Evolutionary conservation across 2,888 invertebrate species (phyloP), one percentile per base, ranked within the genome.

Genomic region (Lepidochitona cinerea): DNA sequence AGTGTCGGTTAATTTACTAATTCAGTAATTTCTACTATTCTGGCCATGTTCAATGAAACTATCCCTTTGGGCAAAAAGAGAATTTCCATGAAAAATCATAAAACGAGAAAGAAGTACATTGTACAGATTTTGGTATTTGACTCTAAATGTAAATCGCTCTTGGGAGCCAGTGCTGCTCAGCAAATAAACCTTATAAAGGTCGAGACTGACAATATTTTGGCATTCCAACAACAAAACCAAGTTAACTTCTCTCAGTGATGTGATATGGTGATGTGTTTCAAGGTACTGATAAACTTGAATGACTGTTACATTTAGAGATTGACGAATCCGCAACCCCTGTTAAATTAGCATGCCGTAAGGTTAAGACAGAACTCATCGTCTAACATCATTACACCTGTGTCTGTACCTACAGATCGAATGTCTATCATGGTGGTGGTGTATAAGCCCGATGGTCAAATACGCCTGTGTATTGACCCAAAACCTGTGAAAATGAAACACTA

Each of bases 391-490:
- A 37, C 32, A 18, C 67, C 41, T 54, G 72, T 74, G 12, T 66
- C 54, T 9, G 59, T 35, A 36, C 76, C 75, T 32, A 80, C 76
- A 37, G 78, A 75, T 36, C 77, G 80, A 78, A 71, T 77, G 18
- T 77, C 76, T n/a, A 66, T 69, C 5, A n/a, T 78, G 64, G 75
- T 80, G 12, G 70, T 78, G 1, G 77, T 73, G 0, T 68, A 23
- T 3, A 74, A 74, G 54, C 37, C 36, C 7, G 67, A 14, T 54
- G 68, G 71, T 0, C 76, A 73, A 49, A 53, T 76, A 18, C 2
- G 77, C 26, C 36, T 76, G 2, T 78, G 78, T 36, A 74, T 78
- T 5, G 78, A 79, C 54, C 79, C 78, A 9, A 74, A 77, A 37
- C 73, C 77, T 3, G 35, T 72, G 37, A 74, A 72, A 33, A 33